Conservation (phyloP, 2,888 invertebrate species). For the Isotomurus palustris region DNA sequence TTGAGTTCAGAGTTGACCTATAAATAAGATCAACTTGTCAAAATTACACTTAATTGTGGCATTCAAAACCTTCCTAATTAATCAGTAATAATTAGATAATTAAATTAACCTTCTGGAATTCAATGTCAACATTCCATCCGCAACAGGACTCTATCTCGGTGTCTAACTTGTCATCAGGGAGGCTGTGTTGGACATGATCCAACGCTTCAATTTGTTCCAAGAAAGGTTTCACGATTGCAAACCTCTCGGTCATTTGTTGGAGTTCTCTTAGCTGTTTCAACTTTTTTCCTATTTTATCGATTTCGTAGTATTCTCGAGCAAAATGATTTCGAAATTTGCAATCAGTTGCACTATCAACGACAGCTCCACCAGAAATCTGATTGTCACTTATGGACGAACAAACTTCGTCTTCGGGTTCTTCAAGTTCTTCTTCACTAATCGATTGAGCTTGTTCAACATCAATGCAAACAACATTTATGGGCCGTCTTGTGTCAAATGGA, state of each 20-base stretch:
- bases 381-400: too few species aligned
- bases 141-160: constrained; percentile 42
- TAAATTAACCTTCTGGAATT: constrained; percentile 40
- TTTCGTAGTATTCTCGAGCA: constrained; percentile 34
- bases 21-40: too few species aligned
- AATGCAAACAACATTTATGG: too few species aligned
- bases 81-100: too few species aligned
- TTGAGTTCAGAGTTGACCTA: constrained; percentile 33
- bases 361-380: background rate
- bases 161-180: constrained; percentile 35
- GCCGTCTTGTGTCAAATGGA: too few species aligned
- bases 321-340: constrained; percentile 38
- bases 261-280: constrained; percentile 34
- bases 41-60: too few species aligned
- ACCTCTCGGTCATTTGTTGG: constrained; percentile 32
- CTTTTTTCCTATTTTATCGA: constrained; percentile 42
- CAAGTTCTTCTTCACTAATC: too few species aligned
- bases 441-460: too few species aligned
- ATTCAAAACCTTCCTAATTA: too few species aligned
- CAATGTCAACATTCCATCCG: constrained; percentile 44
- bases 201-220: constrained; percentile 38
- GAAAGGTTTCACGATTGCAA: constrained; percentile 39
- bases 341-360: constrained; percentile 17
- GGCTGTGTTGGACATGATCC: constrained; percentile 26
- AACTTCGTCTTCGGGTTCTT: too few species aligned